Conservation (phyloP, 1,140 invertebrate species). For the Philotrypesis tridentata region DNA sequence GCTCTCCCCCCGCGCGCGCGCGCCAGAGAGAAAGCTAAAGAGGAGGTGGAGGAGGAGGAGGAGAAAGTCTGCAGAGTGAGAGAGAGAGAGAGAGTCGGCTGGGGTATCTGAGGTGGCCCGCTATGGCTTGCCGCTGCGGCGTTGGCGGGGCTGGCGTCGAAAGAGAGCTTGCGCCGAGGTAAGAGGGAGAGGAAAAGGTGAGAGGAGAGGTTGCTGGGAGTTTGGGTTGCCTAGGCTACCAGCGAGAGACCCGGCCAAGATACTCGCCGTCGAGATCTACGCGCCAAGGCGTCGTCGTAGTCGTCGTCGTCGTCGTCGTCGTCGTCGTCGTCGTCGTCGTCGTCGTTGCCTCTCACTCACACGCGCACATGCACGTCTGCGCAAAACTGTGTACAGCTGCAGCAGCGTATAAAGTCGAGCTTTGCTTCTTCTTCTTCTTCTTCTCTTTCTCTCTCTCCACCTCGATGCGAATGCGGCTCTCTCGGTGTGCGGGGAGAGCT, state of each 20-base stretch:
- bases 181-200: slow-evolving; percentile 65
- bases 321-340: too few species aligned
- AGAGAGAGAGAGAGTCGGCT: slow-evolving; percentile 51
- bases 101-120: slow-evolving; percentile 71
- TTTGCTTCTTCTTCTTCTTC: slow-evolving; percentile 36
- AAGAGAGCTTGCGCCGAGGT: slow-evolving; percentile 64
- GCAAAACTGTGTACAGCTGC: neutral
- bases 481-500: too few species aligned
- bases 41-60: slow-evolving; percentile 20
- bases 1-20: slow-evolving; percentile 22
- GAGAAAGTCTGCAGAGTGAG: slow-evolving; percentile 46
- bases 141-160: slow-evolving; percentile 67
- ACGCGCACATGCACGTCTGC: slow-evolving; percentile 52
- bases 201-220: slow-evolving; percentile 57
- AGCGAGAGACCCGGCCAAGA: slow-evolving; percentile 73
- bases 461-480: neutral
- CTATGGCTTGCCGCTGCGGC: slow-evolving; percentile 69
- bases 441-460: neutral
- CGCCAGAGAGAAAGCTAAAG: slow-evolving; percentile 41
- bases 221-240: slow-evolving; percentile 74
- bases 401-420: slow-evolving; percentile 52
- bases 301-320: too few species aligned
- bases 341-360: slow-evolving; percentile 47
- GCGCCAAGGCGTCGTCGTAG: too few species aligned
- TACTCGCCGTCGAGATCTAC: slow-evolving; percentile 70